Conservation (phyloP, 2,113 vertebrate species). For the Octodon degus region DNA sequence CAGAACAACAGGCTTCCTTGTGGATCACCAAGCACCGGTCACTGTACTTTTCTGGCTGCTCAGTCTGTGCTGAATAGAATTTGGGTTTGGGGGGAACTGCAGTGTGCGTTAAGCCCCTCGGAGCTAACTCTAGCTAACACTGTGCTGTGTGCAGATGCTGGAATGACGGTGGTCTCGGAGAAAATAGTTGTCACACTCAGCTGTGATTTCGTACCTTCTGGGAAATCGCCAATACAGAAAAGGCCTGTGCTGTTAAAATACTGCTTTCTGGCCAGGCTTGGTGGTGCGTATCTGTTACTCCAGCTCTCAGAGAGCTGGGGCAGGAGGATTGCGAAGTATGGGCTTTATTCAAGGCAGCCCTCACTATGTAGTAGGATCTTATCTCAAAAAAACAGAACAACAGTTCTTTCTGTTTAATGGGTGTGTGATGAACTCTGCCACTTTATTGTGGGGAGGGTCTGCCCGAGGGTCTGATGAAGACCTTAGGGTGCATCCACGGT, state of each 20-base stretch:
- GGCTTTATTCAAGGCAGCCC: not conserved
- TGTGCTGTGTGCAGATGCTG: not conserved
- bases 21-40: not conserved
- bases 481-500: not conserved
- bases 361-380: not conserved
- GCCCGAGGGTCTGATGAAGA: not conserved
- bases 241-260: not conserved
- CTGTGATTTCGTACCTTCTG: not conserved
- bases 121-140: not conserved
- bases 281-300: not conserved
- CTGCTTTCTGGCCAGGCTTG: not conserved
- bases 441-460: not conserved
- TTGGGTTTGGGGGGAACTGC: not conserved
- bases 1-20: slow-evolving; percentile 1
- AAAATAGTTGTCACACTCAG: not conserved
- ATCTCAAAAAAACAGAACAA: not conserved
- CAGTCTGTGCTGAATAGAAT: not conserved
- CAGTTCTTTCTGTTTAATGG: not conserved
- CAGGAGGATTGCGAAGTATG: not conserved
- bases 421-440: not conserved
- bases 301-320: not conserved
- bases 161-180: not conserved
- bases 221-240: not conserved
- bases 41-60: not conserved
- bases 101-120: not conserved